phyloP scores from a whole-genome alignment of 1,140 invertebrate genomes.

The Scaptomyza hsui region DNA sequence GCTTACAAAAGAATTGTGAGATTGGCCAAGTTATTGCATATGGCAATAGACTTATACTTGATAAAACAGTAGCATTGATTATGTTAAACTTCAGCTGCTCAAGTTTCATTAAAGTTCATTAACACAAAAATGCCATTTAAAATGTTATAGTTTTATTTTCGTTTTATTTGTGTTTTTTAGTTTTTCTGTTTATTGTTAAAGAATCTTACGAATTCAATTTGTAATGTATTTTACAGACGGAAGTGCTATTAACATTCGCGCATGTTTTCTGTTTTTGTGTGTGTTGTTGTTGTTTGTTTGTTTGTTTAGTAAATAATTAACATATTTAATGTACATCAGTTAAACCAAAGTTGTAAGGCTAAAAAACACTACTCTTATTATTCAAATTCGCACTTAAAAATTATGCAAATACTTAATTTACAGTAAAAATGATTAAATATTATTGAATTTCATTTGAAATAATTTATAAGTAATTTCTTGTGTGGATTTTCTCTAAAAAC shows the following conservation, averaged over 20 bases:
- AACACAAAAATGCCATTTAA: slow-evolving; percentile 8
- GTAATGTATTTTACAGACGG: slow-evolving; percentile 75
- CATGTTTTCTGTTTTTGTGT: slow-evolving; percentile 18
- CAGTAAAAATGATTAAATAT: slow-evolving; percentile 56
- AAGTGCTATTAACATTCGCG: slow-evolving; percentile 54
- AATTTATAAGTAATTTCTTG: slow-evolving; percentile 70
- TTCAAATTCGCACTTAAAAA: slow-evolving; percentile 73
- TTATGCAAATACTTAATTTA: slow-evolving; percentile 52
- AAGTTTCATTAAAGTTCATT: not conserved
- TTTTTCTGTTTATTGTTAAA: slow-evolving; percentile 72
- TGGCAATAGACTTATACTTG: not conserved
- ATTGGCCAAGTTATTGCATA: not conserved
- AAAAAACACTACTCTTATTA: slow-evolving; percentile 66
- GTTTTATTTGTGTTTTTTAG: slow-evolving; percentile 68
- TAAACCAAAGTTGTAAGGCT: slow-evolving; percentile 68
- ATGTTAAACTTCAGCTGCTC: not conserved
- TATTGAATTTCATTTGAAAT: slow-evolving; percentile 53
- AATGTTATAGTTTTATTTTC: slow-evolving; percentile 61
- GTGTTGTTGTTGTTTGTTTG: slow-evolving; percentile 27
- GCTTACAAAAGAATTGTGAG: slow-evolving; percentile 5
- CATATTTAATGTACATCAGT: slow-evolving; percentile 79
- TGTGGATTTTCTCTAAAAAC: slow-evolving; percentile 53
- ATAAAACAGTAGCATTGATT: not conserved
- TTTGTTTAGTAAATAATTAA: slow-evolving; percentile 80
- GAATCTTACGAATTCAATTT: slow-evolving; percentile 74